These are phyloP conservation scores for Parambassis ranga DNA, from an alignment of 2,797 vertebrate species.

Conservation along the genomic window DNA sequence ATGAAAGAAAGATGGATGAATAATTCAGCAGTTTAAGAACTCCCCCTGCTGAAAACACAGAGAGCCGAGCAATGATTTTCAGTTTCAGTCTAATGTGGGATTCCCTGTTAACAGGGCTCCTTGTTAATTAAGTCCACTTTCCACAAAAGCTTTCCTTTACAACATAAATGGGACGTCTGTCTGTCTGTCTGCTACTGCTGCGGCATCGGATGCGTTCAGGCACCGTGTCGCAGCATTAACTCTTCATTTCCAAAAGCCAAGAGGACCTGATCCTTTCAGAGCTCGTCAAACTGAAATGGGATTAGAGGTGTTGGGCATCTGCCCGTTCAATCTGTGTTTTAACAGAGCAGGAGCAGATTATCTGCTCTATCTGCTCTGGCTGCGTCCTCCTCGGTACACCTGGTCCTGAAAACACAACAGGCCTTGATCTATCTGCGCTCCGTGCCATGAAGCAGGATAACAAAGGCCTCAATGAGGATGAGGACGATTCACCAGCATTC, in stretches of 20 bases:
- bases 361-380: constrained; percentile 30
- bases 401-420: constrained; percentile 15
- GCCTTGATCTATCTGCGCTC: constrained; percentile 34
- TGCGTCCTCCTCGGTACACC: constrained; percentile 28
- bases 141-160: constrained; percentile 7
- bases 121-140: constrained; percentile 33
- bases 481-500: no score
- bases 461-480: no score
- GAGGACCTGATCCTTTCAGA: constrained; percentile 67
- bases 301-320: constrained; percentile 78
- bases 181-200: constrained; percentile 23
- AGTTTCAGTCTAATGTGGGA: constrained; percentile 34
- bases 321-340: constrained; percentile 65
- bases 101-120: constrained; percentile 31
- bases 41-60: constrained; percentile 49
- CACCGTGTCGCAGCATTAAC: constrained; percentile 36
- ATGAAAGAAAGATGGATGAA: constrained; percentile 75
- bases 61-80: constrained; percentile 23
- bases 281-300: constrained; percentile 72
- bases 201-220: constrained; percentile 10
- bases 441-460: background rate
- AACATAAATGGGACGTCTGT: background rate
- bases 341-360: constrained; percentile 37
- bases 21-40: constrained; percentile 73
- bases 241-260: constrained; percentile 34